A percentile compares a stretch with the other conserved stretches of the same genome.
Conservation (phyloP, 2,113 vertebrate species). For the Camarhynchus parvulus region DNA sequence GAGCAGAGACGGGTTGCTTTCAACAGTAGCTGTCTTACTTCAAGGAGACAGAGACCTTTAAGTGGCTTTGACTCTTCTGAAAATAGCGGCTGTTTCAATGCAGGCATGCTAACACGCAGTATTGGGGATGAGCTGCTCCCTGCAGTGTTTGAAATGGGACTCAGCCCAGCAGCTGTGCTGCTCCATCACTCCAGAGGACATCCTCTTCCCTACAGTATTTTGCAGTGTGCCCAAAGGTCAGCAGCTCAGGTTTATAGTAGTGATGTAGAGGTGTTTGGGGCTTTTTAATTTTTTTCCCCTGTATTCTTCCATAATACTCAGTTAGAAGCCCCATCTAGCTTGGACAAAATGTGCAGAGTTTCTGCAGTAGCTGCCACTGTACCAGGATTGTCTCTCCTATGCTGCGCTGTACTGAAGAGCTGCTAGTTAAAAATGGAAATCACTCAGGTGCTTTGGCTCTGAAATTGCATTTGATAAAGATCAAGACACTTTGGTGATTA, state of each 20-base stretch:
- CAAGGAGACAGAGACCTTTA: background rate
- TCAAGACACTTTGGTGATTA: background rate
- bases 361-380: background rate
- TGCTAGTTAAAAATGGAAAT: background rate
- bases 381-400: background rate
- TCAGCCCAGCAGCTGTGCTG: background rate
- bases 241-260: accelerated
- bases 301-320: background rate
- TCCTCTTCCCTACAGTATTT: background rate
- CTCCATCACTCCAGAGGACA: accelerated
- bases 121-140: background rate
- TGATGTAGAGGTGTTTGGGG: accelerated
- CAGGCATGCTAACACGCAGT: accelerated
- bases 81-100: background rate
- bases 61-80: background rate
- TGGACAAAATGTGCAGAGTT: background rate
- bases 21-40: background rate
- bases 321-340: background rate
- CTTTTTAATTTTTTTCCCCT: background rate
- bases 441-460: background rate
- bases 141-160: background rate
- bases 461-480: background rate
- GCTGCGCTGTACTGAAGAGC: background rate
- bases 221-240: background rate
- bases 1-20: background rate